These are phyloP conservation scores for Eulemur macaco DNA, from an alignment of 2,113 vertebrate species.

Conservation along the genomic window DNA sequence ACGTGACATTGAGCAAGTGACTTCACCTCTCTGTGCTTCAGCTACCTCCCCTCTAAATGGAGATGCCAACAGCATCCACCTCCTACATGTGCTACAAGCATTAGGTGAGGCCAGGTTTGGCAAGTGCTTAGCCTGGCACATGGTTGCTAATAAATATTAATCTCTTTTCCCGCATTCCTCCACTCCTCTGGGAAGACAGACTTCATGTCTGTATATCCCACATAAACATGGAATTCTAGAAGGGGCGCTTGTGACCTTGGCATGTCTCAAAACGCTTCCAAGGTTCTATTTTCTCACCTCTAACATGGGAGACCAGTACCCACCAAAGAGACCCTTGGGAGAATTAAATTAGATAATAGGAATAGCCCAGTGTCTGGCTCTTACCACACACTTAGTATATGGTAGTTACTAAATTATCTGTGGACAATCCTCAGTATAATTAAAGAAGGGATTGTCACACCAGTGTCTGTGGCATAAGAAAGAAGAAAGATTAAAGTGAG, in stretches of 20 bases:
- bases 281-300: slow-evolving; percentile 4
- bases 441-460: neutral
- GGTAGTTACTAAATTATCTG: neutral
- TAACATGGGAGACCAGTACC: neutral
- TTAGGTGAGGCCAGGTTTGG: neutral
- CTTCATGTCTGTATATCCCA: neutral
- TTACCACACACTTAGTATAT: neutral
- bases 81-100: neutral
- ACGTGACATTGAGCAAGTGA: neutral
- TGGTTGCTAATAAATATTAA: neutral
- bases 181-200: neutral
- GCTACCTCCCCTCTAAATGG: neutral
- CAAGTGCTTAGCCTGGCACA: neutral
- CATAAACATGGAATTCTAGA: neutral
- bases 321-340: neutral
- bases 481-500: neutral
- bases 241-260: neutral
- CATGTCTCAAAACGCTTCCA: neutral
- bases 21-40: neutral
- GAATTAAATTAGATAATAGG: neutral
- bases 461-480: neutral
- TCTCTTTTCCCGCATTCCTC: neutral
- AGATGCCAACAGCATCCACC: neutral
- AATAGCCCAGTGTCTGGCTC: neutral
- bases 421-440: neutral